Percentiles rank a stretch among this genome's conserved stretches.
Evolutionary conservation across 2,797 vertebrate genomes (phyloP).

Genomic region (Notoglanidium macrostoma): DNA sequence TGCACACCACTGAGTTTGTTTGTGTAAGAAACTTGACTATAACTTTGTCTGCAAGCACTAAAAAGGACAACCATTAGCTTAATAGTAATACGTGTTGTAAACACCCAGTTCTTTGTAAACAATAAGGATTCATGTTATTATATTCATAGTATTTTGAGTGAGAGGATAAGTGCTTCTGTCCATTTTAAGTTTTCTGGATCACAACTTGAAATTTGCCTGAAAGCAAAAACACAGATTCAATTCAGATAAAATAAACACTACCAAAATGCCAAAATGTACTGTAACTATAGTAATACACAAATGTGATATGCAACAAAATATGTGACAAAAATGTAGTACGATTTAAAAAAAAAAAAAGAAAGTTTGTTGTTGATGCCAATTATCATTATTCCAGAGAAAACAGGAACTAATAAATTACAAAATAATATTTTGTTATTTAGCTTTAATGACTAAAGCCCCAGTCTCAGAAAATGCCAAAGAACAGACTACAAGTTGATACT

Average conservation of each 20-base stretch:
- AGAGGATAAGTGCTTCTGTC: slow-evolving; percentile 18
- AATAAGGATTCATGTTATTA: slow-evolving; percentile 40
- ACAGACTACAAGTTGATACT: slow-evolving; percentile 61
- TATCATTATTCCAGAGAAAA: background rate
- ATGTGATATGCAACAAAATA: background rate
- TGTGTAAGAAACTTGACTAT: background rate
- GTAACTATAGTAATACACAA: background rate
- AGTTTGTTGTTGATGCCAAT: background rate
- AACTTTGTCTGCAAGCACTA: background rate
- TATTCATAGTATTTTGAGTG: slow-evolving; percentile 47
- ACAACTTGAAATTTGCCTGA: slow-evolving; percentile 86
- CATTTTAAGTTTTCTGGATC: slow-evolving; percentile 76
- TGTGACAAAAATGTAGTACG: background rate
- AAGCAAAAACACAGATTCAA: slow-evolving; percentile 10
- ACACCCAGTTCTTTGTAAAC: slow-evolving; percentile 42
- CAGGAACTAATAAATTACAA: background rate
- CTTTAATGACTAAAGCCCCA: background rate
- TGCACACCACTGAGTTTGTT: background rate
- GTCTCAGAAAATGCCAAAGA: background rate
- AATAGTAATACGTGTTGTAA: background rate
- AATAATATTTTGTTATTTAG: background rate
- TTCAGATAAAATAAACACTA: background rate
- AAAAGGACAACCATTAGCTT: too few species aligned
- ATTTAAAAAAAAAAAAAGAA: background rate
- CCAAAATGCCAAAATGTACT: background rate